These are phyloP conservation scores for Dioctria linearis DNA, from an alignment of 2,888 invertebrate species.

Conservation along the genomic window DNA sequence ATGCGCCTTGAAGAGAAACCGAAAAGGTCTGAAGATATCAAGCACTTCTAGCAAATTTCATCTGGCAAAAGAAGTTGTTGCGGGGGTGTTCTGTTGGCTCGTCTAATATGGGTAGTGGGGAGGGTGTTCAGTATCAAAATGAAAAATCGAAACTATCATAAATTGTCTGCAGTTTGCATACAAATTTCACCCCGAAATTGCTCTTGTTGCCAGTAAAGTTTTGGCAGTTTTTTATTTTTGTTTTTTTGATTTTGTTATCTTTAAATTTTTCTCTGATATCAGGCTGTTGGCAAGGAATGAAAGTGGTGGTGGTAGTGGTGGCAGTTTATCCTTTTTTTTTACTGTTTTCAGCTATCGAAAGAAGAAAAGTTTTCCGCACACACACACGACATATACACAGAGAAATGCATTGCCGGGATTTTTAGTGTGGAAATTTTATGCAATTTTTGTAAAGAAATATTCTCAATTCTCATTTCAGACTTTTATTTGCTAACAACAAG, in stretches of 20 bases:
- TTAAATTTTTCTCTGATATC: conserved; percentile 23
- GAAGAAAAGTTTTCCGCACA: neutral
- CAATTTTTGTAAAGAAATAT: conserved; percentile 35
- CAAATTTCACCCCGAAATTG: conserved; percentile 54
- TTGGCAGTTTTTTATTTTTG: neutral
- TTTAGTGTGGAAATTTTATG: conserved; percentile 42
- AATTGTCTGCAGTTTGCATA: conserved; percentile 56
- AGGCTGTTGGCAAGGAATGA: conserved; percentile 27
- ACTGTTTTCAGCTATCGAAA: neutral
- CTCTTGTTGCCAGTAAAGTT: conserved; percentile 53
- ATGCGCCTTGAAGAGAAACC: conserved; percentile 42
- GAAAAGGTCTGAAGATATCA: conserved; percentile 32
- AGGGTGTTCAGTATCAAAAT: conserved; percentile 20
- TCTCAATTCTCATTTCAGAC: neutral
- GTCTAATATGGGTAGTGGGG: neutral
- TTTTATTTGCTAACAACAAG: conserved; percentile 33
- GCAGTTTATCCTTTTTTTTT: neutral
- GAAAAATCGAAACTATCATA: conserved; percentile 56
- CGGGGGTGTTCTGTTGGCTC: neutral
- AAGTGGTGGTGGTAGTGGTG: neutral
- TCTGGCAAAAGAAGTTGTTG: conserved; percentile 8
- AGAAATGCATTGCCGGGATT: conserved; percentile 33
- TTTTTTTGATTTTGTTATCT: conserved; percentile 26
- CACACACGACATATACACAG: neutral
- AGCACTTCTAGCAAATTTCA: conserved; percentile 25